Evolutionary conservation across 1,140 invertebrate genomes (phyloP), one percentile per base, ranked within the genome.

Genomic region (Phocides pigmalion): DNA sequence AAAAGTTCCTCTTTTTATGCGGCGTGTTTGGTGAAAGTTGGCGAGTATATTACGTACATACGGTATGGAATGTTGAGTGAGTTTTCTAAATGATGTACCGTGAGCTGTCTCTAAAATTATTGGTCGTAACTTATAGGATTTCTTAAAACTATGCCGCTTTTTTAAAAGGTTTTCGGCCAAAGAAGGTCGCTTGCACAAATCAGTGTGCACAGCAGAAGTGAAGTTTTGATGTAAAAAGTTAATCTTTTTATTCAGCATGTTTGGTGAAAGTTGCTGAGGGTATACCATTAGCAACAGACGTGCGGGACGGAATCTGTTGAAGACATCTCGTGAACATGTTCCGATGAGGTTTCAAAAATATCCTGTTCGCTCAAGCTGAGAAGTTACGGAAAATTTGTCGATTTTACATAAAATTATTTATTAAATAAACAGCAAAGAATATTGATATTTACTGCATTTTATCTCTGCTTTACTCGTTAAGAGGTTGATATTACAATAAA

Each of bases 1-100:
- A 89, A 89, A 89, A 89, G 76, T 89, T 89, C 67, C 42, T 58
- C 72, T 81, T 86, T 86, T 87, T 81, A 84, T 86, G 75, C 73
- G 76, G 66, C 68, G 66, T 72, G 72, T 79, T 73, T 70, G 68
- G 70, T 12, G 73, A 71, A 82, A 84, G 74, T 81, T 82, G 68
- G 70, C 35, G 50, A 68, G 50, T 25, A 59, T 66, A 67, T 51
- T 46, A 49, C 64, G 63, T 62, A 64, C 49, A 25, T 66, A 61
- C 19, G 28, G 25, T 53, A 46, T 44, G 51, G 49, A 62, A 61
- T 42, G 12, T 41, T 41, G 39, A 41, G 39, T 41, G 39, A 41
- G 39, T 41, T 41, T 20, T 28, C 6, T 51, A 28, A 51, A 51
- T 51, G 49, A 17, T 28, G 14, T 35, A 3, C 5, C 2, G 25